A percentile compares a stretch with the other conserved stretches of the same genome.
Evolutionary conservation across 2,797 vertebrate genomes (phyloP).

Genomic region (Chaunax sp.): DNA sequence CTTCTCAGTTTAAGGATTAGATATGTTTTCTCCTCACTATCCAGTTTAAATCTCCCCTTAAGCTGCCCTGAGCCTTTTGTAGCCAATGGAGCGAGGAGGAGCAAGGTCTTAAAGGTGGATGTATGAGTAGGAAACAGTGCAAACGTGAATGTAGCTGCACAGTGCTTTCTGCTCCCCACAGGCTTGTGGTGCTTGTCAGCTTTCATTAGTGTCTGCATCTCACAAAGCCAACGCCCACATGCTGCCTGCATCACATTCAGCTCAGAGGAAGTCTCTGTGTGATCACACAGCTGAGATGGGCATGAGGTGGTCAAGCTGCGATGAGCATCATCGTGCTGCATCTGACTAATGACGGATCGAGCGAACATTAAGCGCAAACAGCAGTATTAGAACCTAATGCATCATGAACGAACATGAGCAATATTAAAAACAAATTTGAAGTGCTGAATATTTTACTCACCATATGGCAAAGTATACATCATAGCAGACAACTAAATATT

Average conservation of each 20-base stretch:
- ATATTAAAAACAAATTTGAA: not conserved
- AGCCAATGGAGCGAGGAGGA: slow-evolving; percentile 73
- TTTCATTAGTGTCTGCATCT: slow-evolving; percentile 70
- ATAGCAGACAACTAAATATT: slow-evolving; percentile 20
- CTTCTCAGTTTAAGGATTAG: slow-evolving; percentile 84
- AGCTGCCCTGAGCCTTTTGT: slow-evolving; percentile 83
- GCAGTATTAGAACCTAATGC: not conserved
- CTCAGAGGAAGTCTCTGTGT: slow-evolving; percentile 34
- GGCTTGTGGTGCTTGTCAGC: slow-evolving; percentile 75
- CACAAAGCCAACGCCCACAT: slow-evolving; percentile 64
- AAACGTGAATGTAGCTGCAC: slow-evolving; percentile 67
- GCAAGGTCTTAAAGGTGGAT: slow-evolving; percentile 80
- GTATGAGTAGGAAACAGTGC: slow-evolving; percentile 69
- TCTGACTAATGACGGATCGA: slow-evolving; percentile 30
- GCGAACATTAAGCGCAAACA: slow-evolving; percentile 6
- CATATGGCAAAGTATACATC: slow-evolving; percentile 18
- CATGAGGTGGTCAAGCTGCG: slow-evolving; percentile 56
- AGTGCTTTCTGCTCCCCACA: slow-evolving; percentile 66
- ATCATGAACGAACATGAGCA: not conserved
- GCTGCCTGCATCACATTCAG: slow-evolving; percentile 55
- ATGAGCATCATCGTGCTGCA: slow-evolving; percentile 1
- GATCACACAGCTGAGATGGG: slow-evolving; percentile 47
- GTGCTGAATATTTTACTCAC: slow-evolving; percentile 17
- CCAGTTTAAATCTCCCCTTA: slow-evolving; percentile 81
- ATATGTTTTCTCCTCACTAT: slow-evolving; percentile 82